Evolutionary conservation across 1,140 invertebrate species (phyloP), one percentile per base, ranked within the genome.

Genomic region (Danaus plexippus): DNA sequence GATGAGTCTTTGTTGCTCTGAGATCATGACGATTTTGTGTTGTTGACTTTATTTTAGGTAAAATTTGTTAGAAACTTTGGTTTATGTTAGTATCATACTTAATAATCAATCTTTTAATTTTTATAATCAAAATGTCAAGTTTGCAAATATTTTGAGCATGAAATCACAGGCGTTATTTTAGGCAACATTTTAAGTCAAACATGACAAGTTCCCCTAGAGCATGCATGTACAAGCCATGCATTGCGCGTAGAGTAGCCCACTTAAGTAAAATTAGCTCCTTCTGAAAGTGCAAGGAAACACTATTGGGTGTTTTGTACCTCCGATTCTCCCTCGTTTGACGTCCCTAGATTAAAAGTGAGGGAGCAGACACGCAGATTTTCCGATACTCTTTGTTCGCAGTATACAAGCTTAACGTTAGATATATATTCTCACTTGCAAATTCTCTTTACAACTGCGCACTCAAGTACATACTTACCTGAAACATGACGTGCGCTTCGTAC

Each of bases 251-350:
- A 82, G 83, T 86, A 83, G 80, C 80, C 83, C 83, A 84, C 83
- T 86, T 86, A 86, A 80, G 79, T 73, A 83, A 86, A 86, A 86
- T 86, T 86, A 86, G 83, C 83, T 86, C 73, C 80, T 84, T 83
- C 72, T 83, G 75, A 80, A 66, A 70, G 72, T 74, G 73, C 67
- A 80, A 83, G 80, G 80, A 59, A 83, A 84, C 80, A 84, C 80
- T 86, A 86, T 84, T 78, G 79, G 83, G 73, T 81, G 83, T 82
- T 81, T 77, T 77, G 71, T 80, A 62, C 75, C 67, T 66, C 75
- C 72, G 70, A 80, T 79, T 71, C 73, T 73, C 73, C 72, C 79
- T 68, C 77, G 71, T 81, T 81, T 80, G 75, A 80, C 70, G 72
- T 71, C 58, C 64, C 63, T 63, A 71, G 69, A 80, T 85, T 77